A percentile compares a stretch with the other conserved stretches of the same genome.
Evolutionary conservation across 2,113 vertebrate genomes (phyloP).

Genomic region (Herpailurus yagouaroundi): DNA sequence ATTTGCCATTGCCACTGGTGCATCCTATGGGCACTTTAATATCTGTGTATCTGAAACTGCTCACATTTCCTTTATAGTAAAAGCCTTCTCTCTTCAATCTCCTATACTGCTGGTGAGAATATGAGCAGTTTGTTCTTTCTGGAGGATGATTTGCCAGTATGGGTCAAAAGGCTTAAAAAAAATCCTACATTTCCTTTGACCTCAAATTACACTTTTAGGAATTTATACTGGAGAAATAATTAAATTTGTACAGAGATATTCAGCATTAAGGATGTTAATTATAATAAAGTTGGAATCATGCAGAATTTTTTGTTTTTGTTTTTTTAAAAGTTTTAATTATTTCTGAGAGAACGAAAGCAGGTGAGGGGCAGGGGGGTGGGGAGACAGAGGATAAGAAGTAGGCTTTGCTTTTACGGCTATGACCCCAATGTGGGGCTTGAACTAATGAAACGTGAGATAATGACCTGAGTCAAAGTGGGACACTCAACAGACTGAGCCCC

Average conservation of each 20-base stretch:
- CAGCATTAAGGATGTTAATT: neutral
- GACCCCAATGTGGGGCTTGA: too few relatives aligned
- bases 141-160: neutral
- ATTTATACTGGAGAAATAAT: constrained; percentile 18
- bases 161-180: neutral
- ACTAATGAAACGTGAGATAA: too few relatives aligned
- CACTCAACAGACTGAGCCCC: too few relatives aligned
- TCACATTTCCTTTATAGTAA: neutral
- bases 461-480: too few relatives aligned
- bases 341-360: too few relatives aligned
- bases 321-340: too few relatives aligned
- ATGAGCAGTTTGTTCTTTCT: neutral
- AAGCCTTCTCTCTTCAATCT: neutral
- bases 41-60: neutral
- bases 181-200: neutral
- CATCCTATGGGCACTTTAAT: neutral
- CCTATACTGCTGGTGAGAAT: neutral
- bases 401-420: too few relatives aligned
- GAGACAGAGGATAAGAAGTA: too few relatives aligned
- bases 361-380: too few relatives aligned
- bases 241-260: neutral
- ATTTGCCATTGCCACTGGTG: neutral
- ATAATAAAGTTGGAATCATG: neutral
- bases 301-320: neutral
- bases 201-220: neutral